These are phyloP conservation scores for Amphibalanus amphitrite DNA, from an alignment of 1,140 invertebrate species.

Conservation along the genomic window DNA sequence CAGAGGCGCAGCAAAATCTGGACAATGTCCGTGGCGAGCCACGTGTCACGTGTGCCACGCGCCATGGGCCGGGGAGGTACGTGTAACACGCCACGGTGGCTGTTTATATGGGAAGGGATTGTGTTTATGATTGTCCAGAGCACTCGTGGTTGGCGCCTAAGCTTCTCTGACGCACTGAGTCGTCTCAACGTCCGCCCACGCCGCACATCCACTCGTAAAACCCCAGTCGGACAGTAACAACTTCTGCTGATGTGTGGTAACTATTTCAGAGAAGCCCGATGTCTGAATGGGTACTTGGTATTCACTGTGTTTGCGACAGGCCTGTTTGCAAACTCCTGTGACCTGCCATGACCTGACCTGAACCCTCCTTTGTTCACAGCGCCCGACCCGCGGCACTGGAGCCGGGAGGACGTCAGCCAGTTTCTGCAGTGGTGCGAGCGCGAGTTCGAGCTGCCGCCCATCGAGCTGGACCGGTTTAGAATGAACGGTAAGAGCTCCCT, in stretches of 20 bases:
- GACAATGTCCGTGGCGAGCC: too few species aligned
- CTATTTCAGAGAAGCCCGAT: background rate
- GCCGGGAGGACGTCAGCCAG: slow-evolving; percentile 65
- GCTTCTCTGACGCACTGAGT: too few species aligned
- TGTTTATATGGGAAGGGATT: too few species aligned
- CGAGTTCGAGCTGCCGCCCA: slow-evolving; percentile 76
- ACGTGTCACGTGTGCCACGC: too few species aligned
- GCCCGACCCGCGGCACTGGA: slow-evolving; percentile 74
- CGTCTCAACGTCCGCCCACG: too few species aligned
- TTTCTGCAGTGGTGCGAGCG: slow-evolving; percentile 83
- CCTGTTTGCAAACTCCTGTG: background rate
- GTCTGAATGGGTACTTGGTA: background rate
- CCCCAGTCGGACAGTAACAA: background rate
- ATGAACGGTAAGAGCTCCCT: slow-evolving; percentile 62
- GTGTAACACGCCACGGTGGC: too few species aligned
- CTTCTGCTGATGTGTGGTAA: background rate
- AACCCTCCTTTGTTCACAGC: slow-evolving; percentile 32
- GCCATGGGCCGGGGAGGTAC: too few species aligned
- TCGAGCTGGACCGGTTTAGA: slow-evolving; percentile 86
- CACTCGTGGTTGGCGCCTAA: too few species aligned
- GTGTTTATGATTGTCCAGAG: too few species aligned
- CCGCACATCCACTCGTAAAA: background rate
- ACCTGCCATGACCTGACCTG: background rate
- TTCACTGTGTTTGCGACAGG: background rate
- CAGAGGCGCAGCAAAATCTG: too few species aligned